phyloP scores from a whole-genome alignment of 2,888 invertebrate species.

The Ennomos erosarius region DNA sequence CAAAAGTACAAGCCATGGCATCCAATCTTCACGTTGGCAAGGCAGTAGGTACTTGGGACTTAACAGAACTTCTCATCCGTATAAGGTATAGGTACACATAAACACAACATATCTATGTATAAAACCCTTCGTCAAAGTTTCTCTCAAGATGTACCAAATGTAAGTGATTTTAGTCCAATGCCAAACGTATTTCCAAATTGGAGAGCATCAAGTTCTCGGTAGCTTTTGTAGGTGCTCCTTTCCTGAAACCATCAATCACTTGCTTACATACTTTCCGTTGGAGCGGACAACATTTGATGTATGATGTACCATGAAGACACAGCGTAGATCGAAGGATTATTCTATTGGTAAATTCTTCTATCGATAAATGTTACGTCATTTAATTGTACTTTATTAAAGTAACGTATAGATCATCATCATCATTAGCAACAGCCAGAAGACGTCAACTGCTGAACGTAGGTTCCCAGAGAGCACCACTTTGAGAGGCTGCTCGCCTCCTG shows the following conservation, averaged over 20 bases:
- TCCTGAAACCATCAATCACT: conserved; percentile 56
- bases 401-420: too few relatives aligned
- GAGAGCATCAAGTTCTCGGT: conserved; percentile 48
- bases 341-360: conserved; percentile 5
- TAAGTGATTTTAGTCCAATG: conserved; percentile 38
- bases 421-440: too few relatives aligned
- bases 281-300: conserved; percentile 30
- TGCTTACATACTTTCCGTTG: conserved; percentile 37
- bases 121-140: conserved; percentile 15
- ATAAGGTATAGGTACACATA: too few relatives aligned
- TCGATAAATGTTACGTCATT: not conserved
- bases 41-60: too few relatives aligned
- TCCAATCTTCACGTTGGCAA: too few relatives aligned
- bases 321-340: conserved; percentile 4
- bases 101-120: conserved; percentile 8
- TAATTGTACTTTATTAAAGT: not conserved
- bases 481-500: too few relatives aligned
- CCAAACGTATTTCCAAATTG: conserved; percentile 55
- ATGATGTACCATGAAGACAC: conserved; percentile 24
- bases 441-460: too few relatives aligned
- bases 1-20: too few relatives aligned
- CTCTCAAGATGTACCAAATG: conserved; percentile 15
- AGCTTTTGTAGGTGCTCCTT: conserved; percentile 37
- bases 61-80: not conserved
- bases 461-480: too few relatives aligned